Percentiles rank a stretch among this genome's conserved stretches.
Conservation (phyloP, 1,140 invertebrate genomes). For the Polypedilum pembai region DNA sequence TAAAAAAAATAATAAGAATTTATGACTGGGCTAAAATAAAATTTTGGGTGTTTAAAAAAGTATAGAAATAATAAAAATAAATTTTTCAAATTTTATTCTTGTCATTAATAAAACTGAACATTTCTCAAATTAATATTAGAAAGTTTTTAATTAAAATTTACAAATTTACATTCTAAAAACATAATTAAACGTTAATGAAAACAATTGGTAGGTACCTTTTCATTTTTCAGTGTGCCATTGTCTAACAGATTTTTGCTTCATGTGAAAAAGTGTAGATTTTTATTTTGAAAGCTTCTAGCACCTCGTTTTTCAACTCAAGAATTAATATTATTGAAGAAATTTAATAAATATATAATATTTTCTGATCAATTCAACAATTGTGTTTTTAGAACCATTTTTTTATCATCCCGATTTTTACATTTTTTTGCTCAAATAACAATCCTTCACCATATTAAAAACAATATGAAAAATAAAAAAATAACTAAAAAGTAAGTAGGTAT, state of each 20-base stretch:
- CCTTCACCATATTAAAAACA: constrained; percentile 8
- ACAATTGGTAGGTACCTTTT: constrained; percentile 17
- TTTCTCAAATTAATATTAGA: constrained; percentile 4
- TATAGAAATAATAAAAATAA: background rate
- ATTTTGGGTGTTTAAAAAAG: no score
- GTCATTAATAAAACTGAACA: constrained; percentile 8
- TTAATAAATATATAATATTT: constrained; percentile 20
- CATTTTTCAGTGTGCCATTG: constrained; percentile 14
- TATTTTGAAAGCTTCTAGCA: constrained; percentile 12
- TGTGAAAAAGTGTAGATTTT: background rate
- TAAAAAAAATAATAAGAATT: no score
- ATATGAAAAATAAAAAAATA: background rate
- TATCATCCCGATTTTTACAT: constrained; percentile 19
- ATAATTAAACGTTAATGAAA: constrained; percentile 10
- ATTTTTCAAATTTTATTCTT: constrained; percentile 9
- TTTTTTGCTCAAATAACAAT: background rate
- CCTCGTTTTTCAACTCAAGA: constrained; percentile 17
- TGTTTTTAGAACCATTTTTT: background rate
- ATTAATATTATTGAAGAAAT: background rate
- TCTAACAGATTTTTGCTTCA: constrained; percentile 3
- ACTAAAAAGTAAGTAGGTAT: no score
- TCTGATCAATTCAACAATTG: background rate
- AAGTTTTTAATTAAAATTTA: constrained; percentile 3
- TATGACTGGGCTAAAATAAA: no score
- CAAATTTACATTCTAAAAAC: background rate